phyloP scores from a whole-genome alignment of 2,888 invertebrate species.

The Aromia moschata region DNA sequence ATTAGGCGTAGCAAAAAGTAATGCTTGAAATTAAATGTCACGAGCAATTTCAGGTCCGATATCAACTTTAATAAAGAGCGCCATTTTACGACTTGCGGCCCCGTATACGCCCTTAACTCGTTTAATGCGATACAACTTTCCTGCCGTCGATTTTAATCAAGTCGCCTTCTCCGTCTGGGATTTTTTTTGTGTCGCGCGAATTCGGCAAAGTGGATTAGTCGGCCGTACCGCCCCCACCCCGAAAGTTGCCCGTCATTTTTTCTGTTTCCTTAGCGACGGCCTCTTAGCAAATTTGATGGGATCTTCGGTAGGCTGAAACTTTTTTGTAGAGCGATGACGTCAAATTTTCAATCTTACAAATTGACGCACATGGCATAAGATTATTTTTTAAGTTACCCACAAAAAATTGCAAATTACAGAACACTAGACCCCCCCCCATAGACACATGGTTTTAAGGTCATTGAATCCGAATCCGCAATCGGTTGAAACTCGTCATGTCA shows the following conservation, averaged over 20 bases:
- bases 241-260: constrained; percentile 6
- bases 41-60: constrained; percentile 41
- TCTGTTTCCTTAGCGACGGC: not conserved
- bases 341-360: no score
- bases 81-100: constrained; percentile 33
- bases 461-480: no score
- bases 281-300: not conserved
- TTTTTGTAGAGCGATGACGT: no score
- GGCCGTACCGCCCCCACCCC: not conserved
- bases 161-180: not conserved
- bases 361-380: no score
- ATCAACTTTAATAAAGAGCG: constrained; percentile 43
- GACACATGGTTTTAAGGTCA: no score
- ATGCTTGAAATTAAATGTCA: constrained; percentile 36
- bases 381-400: no score
- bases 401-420: no score
- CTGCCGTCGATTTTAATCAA: constrained; percentile 14
- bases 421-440: no score
- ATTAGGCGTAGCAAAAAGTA: constrained; percentile 24
- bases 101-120: constrained; percentile 21
- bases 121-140: constrained; percentile 20
- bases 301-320: no score
- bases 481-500: no score
- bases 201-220: not conserved
- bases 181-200: constrained; percentile 3